Evolutionary conservation across 30 jellyfish, hydroid and myxozoan genomes (phyloP), one percentile per base, ranked within the genome.

Genomic region (Aurelia aurita complex sp. Pacific): DNA sequence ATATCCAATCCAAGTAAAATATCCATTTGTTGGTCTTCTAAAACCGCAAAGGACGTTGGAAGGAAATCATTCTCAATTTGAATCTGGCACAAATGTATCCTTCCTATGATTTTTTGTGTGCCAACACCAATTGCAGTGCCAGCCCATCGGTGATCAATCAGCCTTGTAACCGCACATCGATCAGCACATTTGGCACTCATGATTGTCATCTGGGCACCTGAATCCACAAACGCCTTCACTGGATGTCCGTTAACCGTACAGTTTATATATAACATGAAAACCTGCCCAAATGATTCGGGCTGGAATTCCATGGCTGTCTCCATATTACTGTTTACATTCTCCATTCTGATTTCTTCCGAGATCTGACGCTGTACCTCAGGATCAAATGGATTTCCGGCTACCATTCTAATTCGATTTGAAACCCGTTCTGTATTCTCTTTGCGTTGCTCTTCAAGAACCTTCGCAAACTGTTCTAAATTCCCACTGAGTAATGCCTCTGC

Each of bases 91-190:
- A 86, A 54, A 85, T 95, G 99, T 33, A 95, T 92, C 33, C 99
- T 84, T 23, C 99, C 99, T 5, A 95, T 82, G 62, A 95, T 95
- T 73, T 85, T 90, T 81, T 95, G 99, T 50, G 95, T 84, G 35
- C 99, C 99, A 54, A 95, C 99, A 36, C 99, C 99, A 40, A 95
- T 82, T 15, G 99, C 99, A 46, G 96, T 89, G 8, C 99, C 99
- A 15, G 97, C 94, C 97, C 97, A 95, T 32, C 99, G 88, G 54
- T 85, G 96, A 64, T 95, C 99, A 55, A 95, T 87, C 85, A 95
- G 76, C 32, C 96, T 89, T 71, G 91, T 95, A 33, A 95, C 87
- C 52, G 82, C 92, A 69, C 99, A 95, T 18, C 99, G 76, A 38
- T 95, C 99, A 15, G 99, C 99, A 77, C 99, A 95, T 5, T 89